Base-by-base conservation (phyloP, 2,888 invertebrate species). In the Argyresthia goedartella region DNA sequence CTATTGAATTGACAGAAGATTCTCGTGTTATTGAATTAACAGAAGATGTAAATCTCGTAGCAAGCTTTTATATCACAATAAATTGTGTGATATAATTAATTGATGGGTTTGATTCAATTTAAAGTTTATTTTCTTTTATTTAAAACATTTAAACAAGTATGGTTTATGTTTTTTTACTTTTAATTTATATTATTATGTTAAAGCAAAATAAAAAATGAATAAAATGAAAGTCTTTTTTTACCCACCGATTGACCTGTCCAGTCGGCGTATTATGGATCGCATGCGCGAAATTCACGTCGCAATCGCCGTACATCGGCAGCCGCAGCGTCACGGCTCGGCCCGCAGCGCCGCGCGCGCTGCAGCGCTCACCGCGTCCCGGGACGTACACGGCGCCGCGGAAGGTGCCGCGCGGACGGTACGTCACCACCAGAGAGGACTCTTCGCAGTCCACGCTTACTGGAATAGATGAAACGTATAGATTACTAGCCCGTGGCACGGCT, bases 371-470 rank as follows among this genome's bases (percentile, higher is more conserved):
- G 65, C 91, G 91, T 11, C 94, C 95, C 59, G 91, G 92, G 54
- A 93, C 93, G 69, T 95, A 96, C 58, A 96, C 85, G 52, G 93
- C 90, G 0, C 96, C 96, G 11, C 82, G 81, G 71, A 92, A 92
- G 65, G 73, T 70, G 10, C 88, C 85, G 54, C 88, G 89, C 4
- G 92, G 91, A 8, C 78, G 76, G 59, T 91, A 92, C 36, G 87
- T 90, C 52, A 96, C 89, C 34, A 90, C 76, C 88, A 95, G 90
- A 56, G 90, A 89, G 4, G 89, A 81, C 36, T 90, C 89, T n/a
- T 90, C 90, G 70, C 96, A 96, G 48, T 91, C 89, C 1, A 96
- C 95, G 55, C 89, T 90, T 58, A 96, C 96, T 96, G 76, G 49
- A 69, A 36, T 36, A 36, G 36, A 36, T 36, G 9, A 36, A 36